Conservation (phyloP, 2,797 vertebrate species). For the Aldrovandia affinis region DNA sequence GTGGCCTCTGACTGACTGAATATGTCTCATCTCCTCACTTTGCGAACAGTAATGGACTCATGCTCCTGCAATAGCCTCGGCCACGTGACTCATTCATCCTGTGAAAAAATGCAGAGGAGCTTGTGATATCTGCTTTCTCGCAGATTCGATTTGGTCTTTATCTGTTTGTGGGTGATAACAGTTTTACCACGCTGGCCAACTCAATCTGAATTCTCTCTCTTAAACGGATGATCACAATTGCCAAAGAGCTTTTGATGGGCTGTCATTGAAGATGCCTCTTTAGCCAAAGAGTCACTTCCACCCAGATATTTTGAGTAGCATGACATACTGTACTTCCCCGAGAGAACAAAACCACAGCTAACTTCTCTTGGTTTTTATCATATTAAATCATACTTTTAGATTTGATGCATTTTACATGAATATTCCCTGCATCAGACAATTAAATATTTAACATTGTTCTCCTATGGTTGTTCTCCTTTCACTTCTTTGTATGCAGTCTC, state of each 20-base stretch:
- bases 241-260: constrained; percentile 65
- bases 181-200: constrained; percentile 62
- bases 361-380: too few relatives aligned
- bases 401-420: too few relatives aligned
- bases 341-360: too few relatives aligned
- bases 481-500: too few relatives aligned
- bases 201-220: constrained; percentile 53
- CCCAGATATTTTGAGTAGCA: constrained; percentile 49
- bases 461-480: too few relatives aligned
- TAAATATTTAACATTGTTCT: too few relatives aligned
- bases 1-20: too few relatives aligned
- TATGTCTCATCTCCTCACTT: constrained; percentile 4
- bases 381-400: too few relatives aligned
- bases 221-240: constrained; percentile 66
- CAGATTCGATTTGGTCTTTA: constrained; percentile 59
- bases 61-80: neutral
- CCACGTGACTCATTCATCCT: constrained; percentile 25
- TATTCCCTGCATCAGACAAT: too few relatives aligned
- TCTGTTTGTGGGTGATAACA: constrained; percentile 62
- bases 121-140: constrained; percentile 42
- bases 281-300: constrained; percentile 42
- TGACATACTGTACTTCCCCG: too few relatives aligned
- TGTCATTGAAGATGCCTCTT: constrained; percentile 59
- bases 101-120: constrained; percentile 31
- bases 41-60: constrained; percentile 36